Evolutionary conservation across 1,140 invertebrate species (phyloP), one percentile per base, ranked within the genome.

Genomic region (Eriosoma lanigerum): DNA sequence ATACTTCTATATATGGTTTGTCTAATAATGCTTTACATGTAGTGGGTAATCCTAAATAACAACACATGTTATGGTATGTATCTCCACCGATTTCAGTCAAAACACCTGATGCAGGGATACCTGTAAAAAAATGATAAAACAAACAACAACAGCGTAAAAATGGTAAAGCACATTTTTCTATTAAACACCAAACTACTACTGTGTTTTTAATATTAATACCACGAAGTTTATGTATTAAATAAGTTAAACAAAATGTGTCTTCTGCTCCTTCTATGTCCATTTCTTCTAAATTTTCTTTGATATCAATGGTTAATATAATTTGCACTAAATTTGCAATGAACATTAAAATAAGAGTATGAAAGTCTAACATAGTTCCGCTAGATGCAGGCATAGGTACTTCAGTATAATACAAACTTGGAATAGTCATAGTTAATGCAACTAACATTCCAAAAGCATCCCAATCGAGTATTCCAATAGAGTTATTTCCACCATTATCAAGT

Each of bases 101-200:
- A 76, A 90, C 89, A 0, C 86, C 84, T 0, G 94, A 92, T 29
- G 93, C 90, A 3, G 92, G 89, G 0, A 97, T 91, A 82, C 94
- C 93, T 17, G 95, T 96, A 38, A 98, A 86, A 84, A 93, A 94
- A 85, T 96, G 93, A 85, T 93, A 98, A 85, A 98, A 95, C 1
- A 98, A 86, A 32, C 93, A 93, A 83, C 92, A 92, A 85, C 94
- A 95, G 48, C 96, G 88, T 64, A 99, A 86, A 85, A 97, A 98
- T 0, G 93, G 92, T 75, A 91, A 85, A 81, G 91, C 91, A 62
- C 91, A 90, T 1, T 88, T 84, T 82, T 91, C 90, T 0, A 94
- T 84, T 26, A 88, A 85, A 29, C 88, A 86, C 89, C 92, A 92
- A 5, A 93, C 85, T 58, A 88, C 86, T n/a, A 56, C 73, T 13